phyloP scores from a whole-genome alignment of 2,888 invertebrate species.

The Tetramorium bicarinatum region DNA sequence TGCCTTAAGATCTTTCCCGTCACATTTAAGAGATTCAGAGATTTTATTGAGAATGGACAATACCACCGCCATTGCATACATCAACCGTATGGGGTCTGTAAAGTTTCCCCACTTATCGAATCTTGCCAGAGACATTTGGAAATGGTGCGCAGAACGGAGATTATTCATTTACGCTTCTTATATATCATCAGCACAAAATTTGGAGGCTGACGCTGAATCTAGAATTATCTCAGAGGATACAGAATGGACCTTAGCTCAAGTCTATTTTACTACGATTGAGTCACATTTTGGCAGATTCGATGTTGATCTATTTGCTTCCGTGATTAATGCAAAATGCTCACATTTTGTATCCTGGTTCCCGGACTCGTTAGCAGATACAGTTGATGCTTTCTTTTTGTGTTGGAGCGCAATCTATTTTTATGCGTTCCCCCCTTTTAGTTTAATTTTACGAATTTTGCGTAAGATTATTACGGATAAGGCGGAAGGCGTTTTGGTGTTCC shows the following conservation, averaged over 20 bases:
- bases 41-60: no score
- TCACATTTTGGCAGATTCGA: neutral
- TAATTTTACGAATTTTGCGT: neutral
- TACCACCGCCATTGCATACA: neutral
- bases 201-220: conserved; percentile 15
- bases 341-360: neutral
- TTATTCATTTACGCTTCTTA: no score
- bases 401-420: neutral
- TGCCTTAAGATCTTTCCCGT: no score
- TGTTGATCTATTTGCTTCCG: conserved; percentile 33
- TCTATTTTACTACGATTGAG: neutral
- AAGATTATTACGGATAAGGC: neutral
- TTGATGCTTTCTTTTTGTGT: neutral
- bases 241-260: conserved; percentile 3
- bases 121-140: no score
- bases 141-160: no score
- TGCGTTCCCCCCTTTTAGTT: neutral
- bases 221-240: conserved; percentile 1
- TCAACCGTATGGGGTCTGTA: neutral
- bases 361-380: neutral
- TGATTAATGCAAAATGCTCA: conserved; percentile 17
- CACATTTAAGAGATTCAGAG: no score
- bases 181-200: no score
- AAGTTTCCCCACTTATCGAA: no score
- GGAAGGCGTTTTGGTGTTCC: neutral